These are phyloP conservation scores for Philotrypesis tridentata DNA, from an alignment of 1,140 invertebrate species.

Conservation along the genomic window DNA sequence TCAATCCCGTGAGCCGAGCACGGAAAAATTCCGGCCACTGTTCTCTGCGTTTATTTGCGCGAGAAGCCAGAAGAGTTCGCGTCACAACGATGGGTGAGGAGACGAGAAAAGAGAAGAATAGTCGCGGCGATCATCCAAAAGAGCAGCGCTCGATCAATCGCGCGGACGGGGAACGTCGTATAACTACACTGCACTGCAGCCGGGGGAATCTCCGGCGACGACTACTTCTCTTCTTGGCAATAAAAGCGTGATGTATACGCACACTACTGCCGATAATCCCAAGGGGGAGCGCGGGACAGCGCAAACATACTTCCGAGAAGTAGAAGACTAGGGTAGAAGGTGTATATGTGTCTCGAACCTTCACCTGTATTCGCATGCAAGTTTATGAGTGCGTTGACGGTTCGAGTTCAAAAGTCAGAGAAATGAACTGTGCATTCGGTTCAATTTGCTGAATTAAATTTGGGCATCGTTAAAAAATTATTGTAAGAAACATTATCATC, in stretches of 20 bases:
- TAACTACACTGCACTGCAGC: neutral
- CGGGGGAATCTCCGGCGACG: neutral
- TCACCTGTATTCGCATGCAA: neutral
- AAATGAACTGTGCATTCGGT: neutral
- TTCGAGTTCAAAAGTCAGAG: neutral
- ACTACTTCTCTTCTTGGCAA: neutral
- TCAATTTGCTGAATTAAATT: too few species aligned
- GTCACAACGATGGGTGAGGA: neutral
- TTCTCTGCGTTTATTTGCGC: neutral
- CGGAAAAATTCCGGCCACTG: neutral
- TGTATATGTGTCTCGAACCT: neutral
- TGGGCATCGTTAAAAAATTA: too few species aligned
- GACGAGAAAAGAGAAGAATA: neutral
- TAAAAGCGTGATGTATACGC: slow-evolving; percentile 33
- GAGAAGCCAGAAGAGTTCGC: neutral
- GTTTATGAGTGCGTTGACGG: neutral
- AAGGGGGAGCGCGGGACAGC: neutral
- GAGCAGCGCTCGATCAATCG: slow-evolving; percentile 28
- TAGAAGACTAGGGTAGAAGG: neutral
- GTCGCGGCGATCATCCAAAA: neutral
- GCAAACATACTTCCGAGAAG: slow-evolving; percentile 12
- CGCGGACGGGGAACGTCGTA: neutral
- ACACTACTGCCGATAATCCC: slow-evolving; percentile 4
- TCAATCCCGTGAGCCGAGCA: neutral
- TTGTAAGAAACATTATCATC: too few species aligned